Evolutionary conservation across 2,888 invertebrate species (phyloP).

Genomic region (Nephrotoma guestfalica): DNA sequence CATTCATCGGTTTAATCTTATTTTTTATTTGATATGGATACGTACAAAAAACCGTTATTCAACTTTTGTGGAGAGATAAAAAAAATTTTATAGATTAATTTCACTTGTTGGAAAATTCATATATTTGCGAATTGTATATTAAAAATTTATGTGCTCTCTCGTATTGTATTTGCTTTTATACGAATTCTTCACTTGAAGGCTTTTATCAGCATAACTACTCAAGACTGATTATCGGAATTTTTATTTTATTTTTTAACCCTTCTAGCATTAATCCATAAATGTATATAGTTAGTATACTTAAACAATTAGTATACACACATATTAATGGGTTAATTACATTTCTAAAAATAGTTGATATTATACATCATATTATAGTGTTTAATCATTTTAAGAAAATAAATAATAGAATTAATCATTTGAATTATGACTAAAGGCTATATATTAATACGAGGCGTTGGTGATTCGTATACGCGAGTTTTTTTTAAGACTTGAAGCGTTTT

Average conservation of each 20-base stretch:
- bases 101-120: not conserved
- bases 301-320: not conserved
- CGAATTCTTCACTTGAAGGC: not conserved
- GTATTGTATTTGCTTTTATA: not conserved
- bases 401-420: not conserved
- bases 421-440: not conserved
- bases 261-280: not conserved
- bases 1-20: not conserved
- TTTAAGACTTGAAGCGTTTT: not conserved
- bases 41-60: not conserved
- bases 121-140: not conserved
- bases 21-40: not conserved
- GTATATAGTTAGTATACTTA: not conserved
- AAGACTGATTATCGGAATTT: not conserved
- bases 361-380: not conserved
- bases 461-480: not conserved
- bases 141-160: not conserved
- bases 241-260: not conserved
- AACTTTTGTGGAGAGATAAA: not conserved
- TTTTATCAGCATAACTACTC: not conserved
- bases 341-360: not conserved
- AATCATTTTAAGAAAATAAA: not conserved
- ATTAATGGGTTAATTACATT: not conserved
- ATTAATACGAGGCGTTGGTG: not conserved
- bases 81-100: not conserved